Percentiles rank a stretch among this genome's conserved stretches.
These are phyloP conservation scores for Sinosuthora webbiana DNA, from an alignment of 2,113 vertebrate genomes.

Conservation along the genomic window DNA sequence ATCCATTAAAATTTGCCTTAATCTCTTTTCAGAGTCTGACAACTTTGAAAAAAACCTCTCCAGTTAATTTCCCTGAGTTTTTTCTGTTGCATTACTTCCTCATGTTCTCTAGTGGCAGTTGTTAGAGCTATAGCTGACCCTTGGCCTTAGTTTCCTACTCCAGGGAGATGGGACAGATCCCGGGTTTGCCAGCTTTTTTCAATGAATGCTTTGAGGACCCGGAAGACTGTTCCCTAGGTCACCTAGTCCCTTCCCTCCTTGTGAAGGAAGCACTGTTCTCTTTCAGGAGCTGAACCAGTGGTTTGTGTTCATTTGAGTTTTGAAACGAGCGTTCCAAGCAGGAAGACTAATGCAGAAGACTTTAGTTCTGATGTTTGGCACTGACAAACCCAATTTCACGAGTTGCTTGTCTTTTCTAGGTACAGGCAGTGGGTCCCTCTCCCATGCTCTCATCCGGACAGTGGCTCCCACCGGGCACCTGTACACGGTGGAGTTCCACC, in stretches of 20 bases:
- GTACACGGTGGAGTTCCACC: slow-evolving; percentile 96
- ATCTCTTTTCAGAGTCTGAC: neutral
- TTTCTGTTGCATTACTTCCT: neutral
- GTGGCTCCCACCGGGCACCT: slow-evolving; percentile 92
- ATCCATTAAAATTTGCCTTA: neutral
- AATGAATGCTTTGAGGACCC: neutral
- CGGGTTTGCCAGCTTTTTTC: neutral
- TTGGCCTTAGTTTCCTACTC: neutral
- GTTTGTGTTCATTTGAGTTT: neutral
- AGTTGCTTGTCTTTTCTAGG: slow-evolving; percentile 70
- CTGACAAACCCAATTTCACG: neutral
- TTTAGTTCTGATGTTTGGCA: neutral
- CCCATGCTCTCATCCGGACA: slow-evolving; percentile 91
- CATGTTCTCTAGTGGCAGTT: neutral
- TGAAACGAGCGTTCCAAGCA: neutral
- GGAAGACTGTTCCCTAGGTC: neutral
- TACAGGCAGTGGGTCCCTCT: slow-evolving; percentile 94
- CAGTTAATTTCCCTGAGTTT: neutral
- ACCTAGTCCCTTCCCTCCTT: neutral
- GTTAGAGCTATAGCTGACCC: neutral
- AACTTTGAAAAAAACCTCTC: neutral
- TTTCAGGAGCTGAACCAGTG: neutral
- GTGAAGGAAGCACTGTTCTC: neutral
- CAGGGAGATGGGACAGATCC: neutral
- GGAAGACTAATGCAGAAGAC: neutral